Evolutionary conservation across 2,113 vertebrate species (phyloP).

Genomic region (Cyanoderma ruficeps): DNA sequence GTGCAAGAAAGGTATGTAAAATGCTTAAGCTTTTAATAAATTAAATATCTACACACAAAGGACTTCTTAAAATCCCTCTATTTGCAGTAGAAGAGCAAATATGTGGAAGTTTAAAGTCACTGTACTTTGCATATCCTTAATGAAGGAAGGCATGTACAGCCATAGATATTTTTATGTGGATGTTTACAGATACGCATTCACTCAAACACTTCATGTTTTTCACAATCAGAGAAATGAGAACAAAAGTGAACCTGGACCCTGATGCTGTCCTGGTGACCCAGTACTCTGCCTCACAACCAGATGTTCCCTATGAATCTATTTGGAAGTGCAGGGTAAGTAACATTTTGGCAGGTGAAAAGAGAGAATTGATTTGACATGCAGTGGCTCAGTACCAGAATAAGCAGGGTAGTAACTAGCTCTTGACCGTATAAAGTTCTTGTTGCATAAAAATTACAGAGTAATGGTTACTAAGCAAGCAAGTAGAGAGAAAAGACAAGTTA

Average conservation of each 20-base stretch:
- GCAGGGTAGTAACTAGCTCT: neutral
- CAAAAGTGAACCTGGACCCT: slow-evolving; percentile 59
- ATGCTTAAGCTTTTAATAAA: neutral
- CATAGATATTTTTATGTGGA: neutral
- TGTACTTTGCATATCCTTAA: neutral
- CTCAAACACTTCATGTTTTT: slow-evolving; percentile 7
- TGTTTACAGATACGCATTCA: neutral
- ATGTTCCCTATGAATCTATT: neutral
- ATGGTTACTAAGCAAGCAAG: neutral
- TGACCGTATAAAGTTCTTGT: neutral
- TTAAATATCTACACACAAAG: neutral
- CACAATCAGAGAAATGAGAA: slow-evolving; percentile 66
- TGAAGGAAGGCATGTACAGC: neutral
- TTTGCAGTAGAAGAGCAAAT: neutral
- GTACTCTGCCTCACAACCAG: neutral
- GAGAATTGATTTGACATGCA: neutral
- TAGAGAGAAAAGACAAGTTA: neutral
- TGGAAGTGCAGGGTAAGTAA: slow-evolving; percentile 63
- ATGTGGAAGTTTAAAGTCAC: neutral
- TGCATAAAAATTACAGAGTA: neutral
- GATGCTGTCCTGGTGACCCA: slow-evolving; percentile 26
- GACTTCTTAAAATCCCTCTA: neutral
- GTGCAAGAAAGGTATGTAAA: slow-evolving; percentile 73
- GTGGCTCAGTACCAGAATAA: neutral
- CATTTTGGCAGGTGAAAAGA: neutral